Base-by-base conservation (phyloP, 2,113 vertebrate species). In the Salvelinus sp. region DNA sequence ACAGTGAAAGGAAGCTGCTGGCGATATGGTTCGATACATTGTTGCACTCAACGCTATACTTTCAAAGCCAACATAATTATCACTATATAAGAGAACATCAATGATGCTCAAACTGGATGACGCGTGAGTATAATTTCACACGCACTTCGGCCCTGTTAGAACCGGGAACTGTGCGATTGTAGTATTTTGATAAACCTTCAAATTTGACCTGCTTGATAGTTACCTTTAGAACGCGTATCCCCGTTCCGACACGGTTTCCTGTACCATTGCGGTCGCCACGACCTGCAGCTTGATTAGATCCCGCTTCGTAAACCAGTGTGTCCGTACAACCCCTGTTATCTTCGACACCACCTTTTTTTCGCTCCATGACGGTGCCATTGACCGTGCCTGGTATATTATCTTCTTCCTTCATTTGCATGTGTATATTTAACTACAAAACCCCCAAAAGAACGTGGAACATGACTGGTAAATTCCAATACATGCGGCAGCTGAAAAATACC, bases 201-300 rank as follows among this genome's bases (percentile, higher is more conserved):
- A 63, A 69, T 20, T 27, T 79, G 76, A 88, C 87, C 79, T 92
- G 91, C 58, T 23, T n/a, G 20, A 22, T 62, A n/a, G 85, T 79
- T 92, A 91, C 93, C 93, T 94, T 94, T 74, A 94, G 79, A 78
- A 94, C 93, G 66, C 93, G 92, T 79, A 94, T 94, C 74, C 93
- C 93, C 6, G 92, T 89, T 33, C 84, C 88, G 69, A 88, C 85
- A 16, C 85, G 91, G 84, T 83, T 79, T 79, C 88, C 88, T 0
- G 86, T 81, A 82, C 86, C 89, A 67, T 73, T 79, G 89, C 87
- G 91, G 82, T 86, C 86, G 73, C 89, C 89, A 69, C 87, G 91
- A 88, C 78, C 87, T 50, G 88, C 87, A 64, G 85, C 75, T 79
- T 69, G 90, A 47, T 82, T 85, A 68, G 87, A 88, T 76, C 87